Base-by-base conservation (phyloP, 1,140 invertebrate genomes). In the Maconellicoccus hirsutus region DNA sequence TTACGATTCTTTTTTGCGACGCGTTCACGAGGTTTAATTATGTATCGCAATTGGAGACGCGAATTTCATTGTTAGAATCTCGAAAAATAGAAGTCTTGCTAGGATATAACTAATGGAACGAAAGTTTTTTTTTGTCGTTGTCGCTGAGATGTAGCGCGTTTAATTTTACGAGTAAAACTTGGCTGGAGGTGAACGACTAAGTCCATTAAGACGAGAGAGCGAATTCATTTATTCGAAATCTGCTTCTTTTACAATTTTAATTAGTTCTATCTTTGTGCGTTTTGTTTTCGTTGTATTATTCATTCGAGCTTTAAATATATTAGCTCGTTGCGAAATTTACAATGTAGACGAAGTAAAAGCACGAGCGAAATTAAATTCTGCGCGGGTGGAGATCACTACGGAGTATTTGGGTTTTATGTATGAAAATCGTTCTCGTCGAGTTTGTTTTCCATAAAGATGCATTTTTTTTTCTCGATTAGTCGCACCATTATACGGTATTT, bases 201-300 rank as follows among this genome's bases (percentile, higher is more conserved):
- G 42, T 52, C 10, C 42, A 52, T 52, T 52, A 52, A 52, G 42
- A 52, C 42, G 42, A 52, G 42, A 3, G 29, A 19, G 42, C 42
- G 42, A 52, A 52, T 52, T 52, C n/a, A 52, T 52, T 52, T 52
- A 52, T 52, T 52, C 42, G n/a, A 19, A 52, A 52, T 52, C 42
- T 52, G 42, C 42, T 52, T 52, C 42, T 52, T 52, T 52, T 52
- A 52, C 42, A 52, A 52, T 52, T 52, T 52, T 52, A 52, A 52
- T 52, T 52, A 52, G 42, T 16, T 19, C n/a, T 19, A 19, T 52
- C 42, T 52, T 52, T 52, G 42, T 52, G 6, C 29, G 29, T 33
- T 33, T 33, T 33, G 29, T 33, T 33, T 33, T 33, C 29, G 29
- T 33, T 33, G 29, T 33, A 33, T 33, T 33, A 33, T 33, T 33